These are phyloP conservation scores for Zeus faber DNA, from an alignment of 2,113 vertebrate species.

Conservation along the genomic window DNA sequence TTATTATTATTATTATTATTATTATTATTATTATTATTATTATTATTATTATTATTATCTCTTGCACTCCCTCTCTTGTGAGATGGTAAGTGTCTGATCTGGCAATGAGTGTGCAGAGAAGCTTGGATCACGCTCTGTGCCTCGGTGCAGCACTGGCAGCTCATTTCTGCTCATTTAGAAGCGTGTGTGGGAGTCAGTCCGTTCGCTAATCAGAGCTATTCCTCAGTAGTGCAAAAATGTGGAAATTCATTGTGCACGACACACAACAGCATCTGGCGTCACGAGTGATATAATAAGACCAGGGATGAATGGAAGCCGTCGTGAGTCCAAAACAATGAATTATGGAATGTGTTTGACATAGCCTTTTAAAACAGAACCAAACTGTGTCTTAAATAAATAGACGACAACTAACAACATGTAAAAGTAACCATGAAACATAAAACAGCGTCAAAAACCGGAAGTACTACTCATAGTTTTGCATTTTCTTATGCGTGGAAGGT, in stretches of 20 bases:
- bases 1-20: too few relatives aligned
- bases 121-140: neutral
- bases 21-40: too few relatives aligned
- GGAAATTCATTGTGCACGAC: neutral
- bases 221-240: slow-evolving; percentile 14
- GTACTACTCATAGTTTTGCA: too few relatives aligned
- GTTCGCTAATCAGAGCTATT: slow-evolving; percentile 17
- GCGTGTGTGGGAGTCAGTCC: slow-evolving; percentile 26
- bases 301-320: neutral
- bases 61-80: neutral
- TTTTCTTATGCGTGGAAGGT: too few relatives aligned
- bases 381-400: too few relatives aligned
- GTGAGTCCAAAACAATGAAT: neutral
- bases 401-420: too few relatives aligned
- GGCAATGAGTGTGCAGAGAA: neutral
- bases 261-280: slow-evolving; percentile 17
- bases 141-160: neutral
- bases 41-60: too few relatives aligned
- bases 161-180: slow-evolving; percentile 19
- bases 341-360: neutral
- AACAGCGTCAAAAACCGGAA: too few relatives aligned
- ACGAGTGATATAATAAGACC: too few relatives aligned
- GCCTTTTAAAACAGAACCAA: too few relatives aligned
- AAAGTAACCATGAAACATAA: too few relatives aligned
- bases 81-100: neutral